These are phyloP conservation scores for Aurelia sp. DNA, from an alignment of 30 jellyfish, hydroid and myxozoan species.

Conservation along the genomic window DNA sequence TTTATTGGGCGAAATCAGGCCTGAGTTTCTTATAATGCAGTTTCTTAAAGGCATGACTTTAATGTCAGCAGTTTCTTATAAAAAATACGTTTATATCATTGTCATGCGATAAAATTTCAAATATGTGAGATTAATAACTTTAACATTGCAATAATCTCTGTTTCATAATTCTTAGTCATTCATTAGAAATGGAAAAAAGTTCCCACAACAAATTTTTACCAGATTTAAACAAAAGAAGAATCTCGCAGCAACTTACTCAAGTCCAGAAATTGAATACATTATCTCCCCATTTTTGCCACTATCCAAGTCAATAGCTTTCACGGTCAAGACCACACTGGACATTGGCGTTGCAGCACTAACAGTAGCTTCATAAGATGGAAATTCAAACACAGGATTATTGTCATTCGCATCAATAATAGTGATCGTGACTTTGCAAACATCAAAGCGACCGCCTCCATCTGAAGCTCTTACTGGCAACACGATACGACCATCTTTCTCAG, in stretches of 20 bases:
- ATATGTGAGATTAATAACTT: too few relatives aligned
- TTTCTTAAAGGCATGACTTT: too few relatives aligned
- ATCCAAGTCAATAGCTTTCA: conserved; percentile 86
- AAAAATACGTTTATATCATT: too few relatives aligned
- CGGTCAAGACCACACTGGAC: conserved; percentile 70
- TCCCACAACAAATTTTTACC: too few relatives aligned
- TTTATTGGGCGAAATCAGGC: too few relatives aligned
- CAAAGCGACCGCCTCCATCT: conserved; percentile 93
- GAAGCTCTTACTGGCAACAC: conserved; percentile 82
- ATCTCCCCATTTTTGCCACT: conserved; percentile 93
- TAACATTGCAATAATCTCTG: too few relatives aligned
- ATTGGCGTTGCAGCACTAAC: conserved; percentile 67
- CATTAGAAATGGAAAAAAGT: too few relatives aligned
- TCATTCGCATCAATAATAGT: conserved; percentile 88
- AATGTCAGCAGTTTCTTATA: too few relatives aligned
- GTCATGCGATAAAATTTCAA: too few relatives aligned
- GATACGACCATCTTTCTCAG: conserved; percentile 26
- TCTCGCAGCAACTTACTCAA: conserved; percentile 46
- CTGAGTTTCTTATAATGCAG: too few relatives aligned
- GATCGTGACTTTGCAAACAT: conserved; percentile 49
- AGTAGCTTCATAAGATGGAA: conserved; percentile 72
- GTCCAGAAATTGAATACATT: conserved; percentile 72
- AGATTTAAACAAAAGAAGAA: too few relatives aligned
- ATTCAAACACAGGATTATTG: conserved; percentile 91
- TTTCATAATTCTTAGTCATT: too few relatives aligned